A percentile compares a stretch with the other conserved stretches of the same genome.
Evolutionary conservation across 2,797 vertebrate genomes (phyloP).

Genomic region (Notolabrus celidotus): DNA sequence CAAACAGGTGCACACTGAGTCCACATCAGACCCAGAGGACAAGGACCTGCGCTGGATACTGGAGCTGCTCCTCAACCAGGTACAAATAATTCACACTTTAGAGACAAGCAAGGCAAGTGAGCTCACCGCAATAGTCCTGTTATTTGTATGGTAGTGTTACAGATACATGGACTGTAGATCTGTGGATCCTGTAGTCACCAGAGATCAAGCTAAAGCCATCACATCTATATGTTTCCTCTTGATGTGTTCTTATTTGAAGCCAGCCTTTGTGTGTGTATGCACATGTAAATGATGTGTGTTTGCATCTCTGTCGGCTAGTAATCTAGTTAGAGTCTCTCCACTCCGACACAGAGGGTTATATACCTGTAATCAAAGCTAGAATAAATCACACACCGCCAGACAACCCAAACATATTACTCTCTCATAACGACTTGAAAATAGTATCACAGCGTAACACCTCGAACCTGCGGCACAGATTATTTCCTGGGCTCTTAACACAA

Average conservation of each 20-base stretch:
- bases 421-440: constrained; percentile 58
- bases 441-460: constrained; percentile 31
- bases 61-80: constrained; percentile 91
- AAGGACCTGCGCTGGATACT: constrained; percentile 91
- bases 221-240: constrained; percentile 2
- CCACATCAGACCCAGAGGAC: constrained; percentile 74
- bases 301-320: constrained; percentile 38
- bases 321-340: constrained; percentile 51
- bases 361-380: constrained; percentile 58
- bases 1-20: constrained; percentile 79
- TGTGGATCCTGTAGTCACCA: neutral
- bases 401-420: constrained; percentile 60
- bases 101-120: constrained; percentile 12
- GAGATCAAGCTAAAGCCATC: neutral
- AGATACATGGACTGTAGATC: neutral
- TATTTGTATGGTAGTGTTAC: neutral
- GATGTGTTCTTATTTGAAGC: neutral
- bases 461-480: constrained; percentile 56
- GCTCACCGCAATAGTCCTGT: neutral
- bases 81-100: constrained; percentile 72
- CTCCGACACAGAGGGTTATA: constrained; percentile 46
- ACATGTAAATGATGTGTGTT: constrained; percentile 3
- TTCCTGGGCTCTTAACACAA: constrained; percentile 57
- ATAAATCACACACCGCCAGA: constrained; percentile 64
- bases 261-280: neutral